Evolutionary conservation across 1,140 invertebrate species (phyloP), one percentile per base, ranked within the genome.

Genomic region (Drosophila guanche): DNA sequence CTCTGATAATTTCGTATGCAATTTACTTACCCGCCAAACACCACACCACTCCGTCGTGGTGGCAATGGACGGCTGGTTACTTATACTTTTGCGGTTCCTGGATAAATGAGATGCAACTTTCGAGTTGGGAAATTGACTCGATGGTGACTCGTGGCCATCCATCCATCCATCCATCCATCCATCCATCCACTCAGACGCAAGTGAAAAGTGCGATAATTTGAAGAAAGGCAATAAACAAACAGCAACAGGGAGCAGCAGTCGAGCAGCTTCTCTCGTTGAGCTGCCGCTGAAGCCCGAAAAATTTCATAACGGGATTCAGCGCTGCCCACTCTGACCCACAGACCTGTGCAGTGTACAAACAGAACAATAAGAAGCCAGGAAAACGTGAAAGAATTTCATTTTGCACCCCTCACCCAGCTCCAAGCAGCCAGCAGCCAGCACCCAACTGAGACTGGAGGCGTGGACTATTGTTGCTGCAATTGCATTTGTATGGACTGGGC

Each of bases 31-130:
- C 16, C 16, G 16, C 16, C 16, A 20, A 0, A 20, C 16, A 20
- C 0, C 16, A 20, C 16, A 20, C 0, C 16, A 20, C 16, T 1
- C 16, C 16, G 20, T 27, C n/a, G 7, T n/a, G n/a, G 10, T 10
- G 3, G 22, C 16, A 20, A 20, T n/a, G 10, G 46, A 6, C 42
- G 48, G 25, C 29, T 33, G 46, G 52, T 0, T 25, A 46, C 41
- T 53, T 23, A 29, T 27, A 10, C 23, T 48, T 66, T 48, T 68
- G 62, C 43, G 46, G 70, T 58, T 52, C n/a, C 22, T 48, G 40
- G 54, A 20, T 43, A 29, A 50, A 67, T 51, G 59, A 43, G 20
- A 59, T 55, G 41, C 43, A 68, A 55, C 51, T 60, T 22, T 14
- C 10, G 14, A 52, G 12, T 40, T 23, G 14, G 0, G 7, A 54